Percentiles rank a stretch among this genome's conserved stretches.
These are phyloP conservation scores for Lindbergichthys nudifrons DNA, from an alignment of 2,797 vertebrate genomes.

Conservation along the genomic window DNA sequence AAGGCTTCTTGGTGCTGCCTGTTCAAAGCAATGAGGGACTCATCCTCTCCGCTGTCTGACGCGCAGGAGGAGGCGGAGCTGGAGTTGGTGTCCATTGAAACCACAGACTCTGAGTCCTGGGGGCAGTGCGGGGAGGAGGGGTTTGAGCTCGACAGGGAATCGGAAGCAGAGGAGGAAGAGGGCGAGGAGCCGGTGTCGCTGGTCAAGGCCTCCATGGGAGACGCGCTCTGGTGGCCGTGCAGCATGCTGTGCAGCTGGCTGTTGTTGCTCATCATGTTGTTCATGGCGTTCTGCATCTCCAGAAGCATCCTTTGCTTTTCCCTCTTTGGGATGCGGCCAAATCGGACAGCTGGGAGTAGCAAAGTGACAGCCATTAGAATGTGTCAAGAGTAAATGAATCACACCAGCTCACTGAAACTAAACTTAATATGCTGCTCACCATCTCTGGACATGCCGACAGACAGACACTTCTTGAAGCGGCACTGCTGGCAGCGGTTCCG, in stretches of 20 bases:
- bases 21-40: conserved; percentile 84
- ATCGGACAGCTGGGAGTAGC: conserved; percentile 90
- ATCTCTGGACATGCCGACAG: conserved; percentile 97
- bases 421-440: conserved; percentile 81
- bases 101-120: conserved; percentile 76
- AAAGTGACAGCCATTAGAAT: not conserved
- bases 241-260: conserved; percentile 90
- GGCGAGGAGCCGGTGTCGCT: conserved; percentile 80
- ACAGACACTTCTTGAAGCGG: conserved; percentile 97
- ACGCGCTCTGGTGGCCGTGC: conserved; percentile 70
- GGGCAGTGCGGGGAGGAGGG: conserved; percentile 79
- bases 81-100: conserved; percentile 84
- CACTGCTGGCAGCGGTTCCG: conserved; percentile 99
- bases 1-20: conserved; percentile 88
- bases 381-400: not conserved
- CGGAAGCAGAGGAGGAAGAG: conserved; percentile 63
- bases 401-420: not conserved
- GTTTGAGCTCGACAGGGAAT: conserved; percentile 70
- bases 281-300: conserved; percentile 99
- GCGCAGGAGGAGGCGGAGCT: conserved; percentile 81
- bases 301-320: conserved; percentile 98
- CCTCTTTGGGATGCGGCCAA: conserved; percentile 97
- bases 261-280: conserved; percentile 96
- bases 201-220: conserved; percentile 79
- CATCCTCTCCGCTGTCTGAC: conserved; percentile 93